phyloP scores from a whole-genome alignment of 2,113 vertebrate species.

The Loxodonta africana region DNA sequence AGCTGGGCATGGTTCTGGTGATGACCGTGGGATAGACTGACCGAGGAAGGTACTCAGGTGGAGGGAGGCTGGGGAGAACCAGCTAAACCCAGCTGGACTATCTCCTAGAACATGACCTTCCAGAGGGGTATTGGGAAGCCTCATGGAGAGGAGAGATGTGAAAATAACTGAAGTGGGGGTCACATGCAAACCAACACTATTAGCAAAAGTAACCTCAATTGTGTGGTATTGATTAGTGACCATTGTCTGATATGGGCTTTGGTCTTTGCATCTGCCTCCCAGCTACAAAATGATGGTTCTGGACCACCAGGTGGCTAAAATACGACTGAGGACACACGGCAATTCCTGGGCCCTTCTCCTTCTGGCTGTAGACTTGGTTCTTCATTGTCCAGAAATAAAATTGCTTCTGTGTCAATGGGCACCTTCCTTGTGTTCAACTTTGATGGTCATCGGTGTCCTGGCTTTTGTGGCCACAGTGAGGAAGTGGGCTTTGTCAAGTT shows the following conservation, averaged over 20 bases:
- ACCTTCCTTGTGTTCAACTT: fast-evolving
- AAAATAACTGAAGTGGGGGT: not conserved
- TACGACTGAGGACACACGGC: fast-evolving
- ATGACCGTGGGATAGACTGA: not conserved
- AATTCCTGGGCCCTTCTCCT: too few relatives aligned
- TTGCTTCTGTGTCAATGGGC: fast-evolving
- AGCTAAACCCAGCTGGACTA: not conserved
- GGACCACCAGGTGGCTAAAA: not conserved
- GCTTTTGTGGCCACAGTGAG: fast-evolving
- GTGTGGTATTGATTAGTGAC: not conserved
- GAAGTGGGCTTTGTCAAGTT: fast-evolving
- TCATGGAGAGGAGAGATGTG: not conserved
- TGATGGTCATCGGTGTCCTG: fast-evolving
- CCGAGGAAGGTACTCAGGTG: not conserved
- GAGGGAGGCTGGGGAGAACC: not conserved
- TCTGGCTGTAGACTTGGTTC: not conserved
- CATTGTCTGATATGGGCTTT: not conserved
- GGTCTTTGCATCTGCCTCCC: not conserved
- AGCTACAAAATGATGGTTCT: not conserved
- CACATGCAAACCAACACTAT: not conserved
- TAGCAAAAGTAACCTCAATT: not conserved
- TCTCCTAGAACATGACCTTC: not conserved
- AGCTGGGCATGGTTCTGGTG: not conserved
- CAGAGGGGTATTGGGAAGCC: not conserved
- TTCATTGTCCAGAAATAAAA: not conserved